Conservation (phyloP, 2,113 vertebrate genomes). For the Erythrocercus mccallii region DNA sequence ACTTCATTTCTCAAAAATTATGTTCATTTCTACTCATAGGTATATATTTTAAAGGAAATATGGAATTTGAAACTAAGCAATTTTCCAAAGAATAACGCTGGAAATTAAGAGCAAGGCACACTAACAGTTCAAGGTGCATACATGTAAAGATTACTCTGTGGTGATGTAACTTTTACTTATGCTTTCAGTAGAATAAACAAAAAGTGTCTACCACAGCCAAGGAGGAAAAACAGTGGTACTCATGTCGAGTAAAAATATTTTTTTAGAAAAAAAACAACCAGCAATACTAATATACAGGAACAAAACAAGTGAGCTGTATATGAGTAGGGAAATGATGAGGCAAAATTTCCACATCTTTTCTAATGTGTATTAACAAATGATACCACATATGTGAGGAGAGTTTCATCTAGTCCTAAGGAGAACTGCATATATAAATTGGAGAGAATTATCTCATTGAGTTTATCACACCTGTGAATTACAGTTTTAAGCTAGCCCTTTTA, state of each 20-base stretch:
- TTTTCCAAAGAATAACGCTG: neutral
- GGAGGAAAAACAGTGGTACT: neutral
- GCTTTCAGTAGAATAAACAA: neutral
- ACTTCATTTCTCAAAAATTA: neutral
- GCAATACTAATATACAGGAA: neutral
- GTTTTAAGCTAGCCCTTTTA: neutral
- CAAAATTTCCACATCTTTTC: neutral
- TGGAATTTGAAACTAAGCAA: accelerated
- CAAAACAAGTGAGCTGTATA: neutral
- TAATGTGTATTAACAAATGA: neutral
- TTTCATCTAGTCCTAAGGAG: neutral
- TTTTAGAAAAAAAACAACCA: neutral
- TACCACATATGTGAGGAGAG: neutral
- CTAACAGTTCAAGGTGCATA: neutral
- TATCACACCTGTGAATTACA: neutral
- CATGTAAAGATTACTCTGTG: neutral
- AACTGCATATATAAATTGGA: neutral
- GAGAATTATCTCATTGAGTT: neutral
- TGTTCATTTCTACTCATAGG: accelerated
- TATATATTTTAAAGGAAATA: neutral
- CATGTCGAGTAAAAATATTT: neutral
- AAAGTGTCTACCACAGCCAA: neutral
- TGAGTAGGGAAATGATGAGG: neutral
- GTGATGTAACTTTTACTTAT: neutral
- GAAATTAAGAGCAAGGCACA: neutral